Base-by-base conservation (phyloP, 1,140 invertebrate species). In the Camponotus floridanus region DNA sequence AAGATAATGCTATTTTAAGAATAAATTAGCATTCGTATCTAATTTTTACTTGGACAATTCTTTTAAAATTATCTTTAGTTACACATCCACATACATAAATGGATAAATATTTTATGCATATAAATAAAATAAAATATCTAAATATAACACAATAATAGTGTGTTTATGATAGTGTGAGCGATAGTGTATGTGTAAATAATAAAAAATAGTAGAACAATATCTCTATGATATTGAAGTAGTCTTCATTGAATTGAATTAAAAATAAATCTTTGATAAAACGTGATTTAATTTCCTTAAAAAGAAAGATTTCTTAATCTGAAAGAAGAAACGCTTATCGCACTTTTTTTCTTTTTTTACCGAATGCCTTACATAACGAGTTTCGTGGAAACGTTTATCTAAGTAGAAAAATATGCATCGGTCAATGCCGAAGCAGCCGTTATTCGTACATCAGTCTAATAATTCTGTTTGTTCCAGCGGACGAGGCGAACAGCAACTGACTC, bases 381-480 rank as follows among this genome's bases (percentile, higher is more conserved):
- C 48, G 26, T 64, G 33, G 62, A 85, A 79, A 68, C 74, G 7
- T 79, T 59, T 59, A 39, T 85, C 61, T 18, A 1, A 48, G 33
- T 31, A 79, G 48, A 85, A 79, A 85, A 80, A 85, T 85, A 85
- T 33, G 76, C 76, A 80, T 80, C 64, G 62, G 74, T 39, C 76
- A 68, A 85, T 79, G 48, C 18, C 62, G 48, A 85, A 79, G 74
- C 65, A 31, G 67, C 67, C 84, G 83, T 78, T 78, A 36, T 39
- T 67, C 64, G 42, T 62, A 26, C 51, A 79, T 78, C 42, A 79
- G 61, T 62, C 74, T 80, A 86, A 86, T 80, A 86, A 86, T 71
- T 86, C 59, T 86, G 76, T 86, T 86, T 86, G 55, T 80, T 76
- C 70, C 83, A 87, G 61, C 36, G 21, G 42, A 83, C 79, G 55